Evolutionary conservation across 2,888 invertebrate genomes (phyloP).

Genomic region (Cryptus viduatorius): DNA sequence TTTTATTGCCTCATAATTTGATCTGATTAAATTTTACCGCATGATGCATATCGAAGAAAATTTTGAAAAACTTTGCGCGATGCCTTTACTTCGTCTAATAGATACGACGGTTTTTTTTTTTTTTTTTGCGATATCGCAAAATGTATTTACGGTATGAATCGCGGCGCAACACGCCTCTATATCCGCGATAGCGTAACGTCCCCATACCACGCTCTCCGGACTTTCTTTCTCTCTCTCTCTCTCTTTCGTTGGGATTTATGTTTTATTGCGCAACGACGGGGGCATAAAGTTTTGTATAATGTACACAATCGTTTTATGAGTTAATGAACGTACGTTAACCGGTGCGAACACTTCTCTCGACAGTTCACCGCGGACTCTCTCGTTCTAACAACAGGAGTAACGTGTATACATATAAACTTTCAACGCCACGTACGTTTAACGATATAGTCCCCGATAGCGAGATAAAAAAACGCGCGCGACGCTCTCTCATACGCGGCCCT

Average conservation of each 20-base stretch:
- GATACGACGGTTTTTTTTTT: neutral
- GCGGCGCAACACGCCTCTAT: neutral
- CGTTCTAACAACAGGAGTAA: neutral
- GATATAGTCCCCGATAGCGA: constrained; percentile 42
- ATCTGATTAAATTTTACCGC: neutral
- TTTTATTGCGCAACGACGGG: constrained; percentile 62
- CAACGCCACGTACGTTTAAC: constrained; percentile 21
- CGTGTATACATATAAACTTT: constrained; percentile 21
- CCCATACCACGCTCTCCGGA: constrained; percentile 14
- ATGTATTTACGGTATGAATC: constrained; percentile 2
- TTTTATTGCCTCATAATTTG: neutral
- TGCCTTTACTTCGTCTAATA: neutral
- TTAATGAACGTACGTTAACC: constrained; percentile 66
- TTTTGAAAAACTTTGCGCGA: neutral
- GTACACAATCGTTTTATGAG: constrained; percentile 68
- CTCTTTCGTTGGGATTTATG: constrained; percentile 48
- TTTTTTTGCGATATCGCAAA: neutral
- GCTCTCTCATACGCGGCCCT: constrained; percentile 31
- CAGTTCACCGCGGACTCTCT: neutral
- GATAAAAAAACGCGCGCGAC: constrained; percentile 52
- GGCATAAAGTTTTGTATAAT: constrained; percentile 61
- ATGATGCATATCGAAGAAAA: neutral
- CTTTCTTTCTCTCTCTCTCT: neutral
- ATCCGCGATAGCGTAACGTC: constrained; percentile 33
- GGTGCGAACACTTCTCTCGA: constrained; percentile 20